A percentile compares a stretch with the other conserved stretches of the same genome.
Conservation (phyloP, 2,113 vertebrate genomes). For the Numenius arquata region DNA sequence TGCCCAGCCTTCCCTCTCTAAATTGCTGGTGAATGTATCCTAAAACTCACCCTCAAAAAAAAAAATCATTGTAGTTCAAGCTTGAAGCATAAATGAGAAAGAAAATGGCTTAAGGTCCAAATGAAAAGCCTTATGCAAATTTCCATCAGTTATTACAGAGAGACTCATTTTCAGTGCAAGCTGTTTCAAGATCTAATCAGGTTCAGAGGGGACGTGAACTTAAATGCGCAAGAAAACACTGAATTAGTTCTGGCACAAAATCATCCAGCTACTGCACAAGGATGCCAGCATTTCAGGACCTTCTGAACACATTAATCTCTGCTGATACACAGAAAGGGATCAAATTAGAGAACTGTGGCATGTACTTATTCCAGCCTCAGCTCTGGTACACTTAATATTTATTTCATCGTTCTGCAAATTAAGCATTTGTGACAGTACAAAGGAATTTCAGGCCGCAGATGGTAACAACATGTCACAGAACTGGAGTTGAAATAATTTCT, state of each 20-base stretch:
- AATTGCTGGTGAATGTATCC: background rate
- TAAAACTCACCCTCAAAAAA: background rate
- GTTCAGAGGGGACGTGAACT: background rate
- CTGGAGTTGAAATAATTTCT: background rate
- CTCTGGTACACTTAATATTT: background rate
- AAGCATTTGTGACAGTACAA: conserved; percentile 17
- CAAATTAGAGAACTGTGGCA: background rate
- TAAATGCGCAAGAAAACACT: background rate
- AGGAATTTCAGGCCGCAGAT: background rate
- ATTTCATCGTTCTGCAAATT: background rate
- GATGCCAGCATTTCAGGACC: background rate
- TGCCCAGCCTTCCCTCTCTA: background rate
- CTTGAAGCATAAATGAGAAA: background rate
- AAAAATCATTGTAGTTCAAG: background rate
- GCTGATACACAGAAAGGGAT: background rate
- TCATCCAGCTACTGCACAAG: background rate
- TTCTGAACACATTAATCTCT: background rate
- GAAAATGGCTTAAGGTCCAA: background rate
- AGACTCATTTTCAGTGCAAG: background rate
- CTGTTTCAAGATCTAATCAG: background rate
- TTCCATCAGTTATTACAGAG: background rate
- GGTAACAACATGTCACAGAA: background rate
- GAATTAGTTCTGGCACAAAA: background rate
- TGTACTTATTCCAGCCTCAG: background rate
- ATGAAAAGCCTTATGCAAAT: background rate